Evolutionary conservation across 2,113 vertebrate species (phyloP).

Genomic region (Lutjanus erythropterus): DNA sequence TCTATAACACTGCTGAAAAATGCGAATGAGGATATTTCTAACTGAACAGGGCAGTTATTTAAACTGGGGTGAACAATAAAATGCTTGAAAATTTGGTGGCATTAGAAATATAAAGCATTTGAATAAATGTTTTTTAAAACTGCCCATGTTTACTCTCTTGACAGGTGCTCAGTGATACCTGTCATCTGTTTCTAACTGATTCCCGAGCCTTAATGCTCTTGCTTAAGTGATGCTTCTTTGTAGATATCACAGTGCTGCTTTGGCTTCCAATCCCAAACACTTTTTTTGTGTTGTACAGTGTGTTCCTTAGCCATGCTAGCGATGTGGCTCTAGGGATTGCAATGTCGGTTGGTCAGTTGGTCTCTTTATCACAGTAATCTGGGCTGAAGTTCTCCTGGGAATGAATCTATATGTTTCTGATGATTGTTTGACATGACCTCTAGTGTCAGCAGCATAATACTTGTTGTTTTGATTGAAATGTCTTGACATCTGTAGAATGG

Average conservation of each 20-base stretch:
- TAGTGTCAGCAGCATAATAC: neutral
- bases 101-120: neutral
- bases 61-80: neutral
- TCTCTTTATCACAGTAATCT: neutral
- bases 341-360: neutral
- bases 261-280: neutral
- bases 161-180: neutral
- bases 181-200: neutral
- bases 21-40: too few relatives aligned
- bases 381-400: neutral
- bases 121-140: neutral
- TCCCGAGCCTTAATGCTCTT: neutral
- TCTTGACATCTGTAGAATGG: neutral
- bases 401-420: neutral
- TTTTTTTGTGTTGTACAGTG: neutral
- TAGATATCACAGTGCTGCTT: neutral
- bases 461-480: neutral
- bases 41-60: neutral
- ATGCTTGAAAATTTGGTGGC: neutral
- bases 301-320: neutral
- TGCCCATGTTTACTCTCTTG: neutral
- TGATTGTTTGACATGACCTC: neutral
- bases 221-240: neutral
- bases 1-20: neutral
- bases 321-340: neutral